Evolutionary conservation across 2,797 vertebrate species (phyloP).

Genomic region (Coranthus polyacanthus): DNA sequence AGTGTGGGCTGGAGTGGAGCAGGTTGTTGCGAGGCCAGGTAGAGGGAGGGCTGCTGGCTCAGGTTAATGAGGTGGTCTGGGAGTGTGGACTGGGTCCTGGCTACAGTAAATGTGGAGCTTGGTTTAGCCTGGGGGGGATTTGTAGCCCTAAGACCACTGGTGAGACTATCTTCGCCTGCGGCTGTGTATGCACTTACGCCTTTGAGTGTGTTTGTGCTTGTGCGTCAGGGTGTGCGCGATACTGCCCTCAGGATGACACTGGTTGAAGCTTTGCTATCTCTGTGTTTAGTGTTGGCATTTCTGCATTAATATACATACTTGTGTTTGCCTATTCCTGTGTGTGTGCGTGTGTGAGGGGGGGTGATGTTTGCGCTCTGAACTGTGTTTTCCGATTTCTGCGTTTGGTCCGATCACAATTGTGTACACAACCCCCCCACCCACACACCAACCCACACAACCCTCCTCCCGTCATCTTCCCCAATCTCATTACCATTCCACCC

Average conservation of each 20-base stretch:
- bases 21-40: constrained; percentile 29
- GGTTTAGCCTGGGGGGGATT: constrained; percentile 70
- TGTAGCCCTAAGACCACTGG: constrained; percentile 74
- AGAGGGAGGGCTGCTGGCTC: constrained; percentile 58
- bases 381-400: constrained; percentile 58
- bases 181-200: constrained; percentile 66
- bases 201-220: constrained; percentile 48
- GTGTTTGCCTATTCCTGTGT: constrained; percentile 60
- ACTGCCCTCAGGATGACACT: constrained; percentile 66
- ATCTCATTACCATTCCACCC: constrained; percentile 77
- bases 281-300: constrained; percentile 61
- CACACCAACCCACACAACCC: not conserved
- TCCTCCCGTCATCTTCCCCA: constrained; percentile 17
- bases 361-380: constrained; percentile 55
- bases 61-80: constrained; percentile 87
- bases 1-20: constrained; percentile 53
- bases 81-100: constrained; percentile 69
- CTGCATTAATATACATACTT: constrained; percentile 56
- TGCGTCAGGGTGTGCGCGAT: constrained; percentile 31
- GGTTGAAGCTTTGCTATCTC: constrained; percentile 59
- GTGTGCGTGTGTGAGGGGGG: constrained; percentile 30
- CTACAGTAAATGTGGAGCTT: constrained; percentile 59
- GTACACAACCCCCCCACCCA: constrained; percentile 48
- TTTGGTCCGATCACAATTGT: constrained; percentile 62
- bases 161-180: constrained; percentile 72